Conservation (phyloP, 2,797 vertebrate species). For the Lutjanus campechanus region DNA sequence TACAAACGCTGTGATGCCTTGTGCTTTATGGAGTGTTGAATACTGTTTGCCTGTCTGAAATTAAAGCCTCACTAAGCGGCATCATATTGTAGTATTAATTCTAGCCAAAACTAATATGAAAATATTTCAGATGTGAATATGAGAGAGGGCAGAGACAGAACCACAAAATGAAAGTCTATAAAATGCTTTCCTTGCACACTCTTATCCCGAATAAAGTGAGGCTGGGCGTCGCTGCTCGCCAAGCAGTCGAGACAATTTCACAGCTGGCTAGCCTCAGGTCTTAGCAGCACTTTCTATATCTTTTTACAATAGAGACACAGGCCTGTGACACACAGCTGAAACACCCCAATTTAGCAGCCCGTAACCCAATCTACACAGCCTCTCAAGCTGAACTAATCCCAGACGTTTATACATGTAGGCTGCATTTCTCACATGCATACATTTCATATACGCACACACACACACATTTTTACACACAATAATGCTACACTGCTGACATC, state of each 20-base stretch:
- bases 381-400: conserved; percentile 76
- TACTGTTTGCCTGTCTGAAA: conserved; percentile 61
- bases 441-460: conserved; percentile 45
- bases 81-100: conserved; percentile 66
- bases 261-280: conserved; percentile 81
- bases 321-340: conserved; percentile 71
- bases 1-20: conserved; percentile 44
- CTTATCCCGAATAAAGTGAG: conserved; percentile 73
- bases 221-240: conserved; percentile 65
- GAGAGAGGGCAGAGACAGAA: conserved; percentile 30
- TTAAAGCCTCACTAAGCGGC: conserved; percentile 63
- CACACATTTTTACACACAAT: conserved; percentile 25
- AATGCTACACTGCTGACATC: conserved; percentile 28
- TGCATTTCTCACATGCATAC: conserved; percentile 39
- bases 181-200: conserved; percentile 73
- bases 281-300: conserved; percentile 76
- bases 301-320: conserved; percentile 74
- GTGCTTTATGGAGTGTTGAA: conserved; percentile 71
- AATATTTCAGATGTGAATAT: conserved; percentile 56
- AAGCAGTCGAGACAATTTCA: conserved; percentile 81
- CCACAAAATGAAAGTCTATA: conserved; percentile 68
- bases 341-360: conserved; percentile 65
- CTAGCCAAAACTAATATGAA: conserved; percentile 73
- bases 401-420: conserved; percentile 63
- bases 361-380: conserved; percentile 76